A percentile compares a stretch with the other conserved stretches of the same genome.
These are phyloP conservation scores for Cichlasoma orientale DNA, from an alignment of 2,797 vertebrate genomes.

Conservation along the genomic window DNA sequence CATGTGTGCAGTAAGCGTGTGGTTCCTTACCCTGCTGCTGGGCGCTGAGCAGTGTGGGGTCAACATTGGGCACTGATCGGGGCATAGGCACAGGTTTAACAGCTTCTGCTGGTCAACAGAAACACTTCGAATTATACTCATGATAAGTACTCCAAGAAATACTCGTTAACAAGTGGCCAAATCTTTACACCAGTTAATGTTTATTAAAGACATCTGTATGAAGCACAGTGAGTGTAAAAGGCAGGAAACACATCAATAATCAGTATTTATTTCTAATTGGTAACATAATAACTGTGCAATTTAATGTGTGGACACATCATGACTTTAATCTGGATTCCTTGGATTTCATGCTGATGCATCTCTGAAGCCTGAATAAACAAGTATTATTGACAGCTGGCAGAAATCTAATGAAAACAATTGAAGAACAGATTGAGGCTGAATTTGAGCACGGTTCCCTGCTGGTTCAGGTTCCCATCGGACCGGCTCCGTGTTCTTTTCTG, in stretches of 20 bases:
- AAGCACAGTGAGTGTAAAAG: too few species aligned
- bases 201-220: too few species aligned
- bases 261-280: background rate
- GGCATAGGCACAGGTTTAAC: constrained; percentile 84
- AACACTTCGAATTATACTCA: background rate
- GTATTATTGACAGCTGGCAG: background rate
- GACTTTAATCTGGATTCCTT: too few species aligned
- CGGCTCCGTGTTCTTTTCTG: too few species aligned
- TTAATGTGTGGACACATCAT: too few species aligned
- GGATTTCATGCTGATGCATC: background rate
- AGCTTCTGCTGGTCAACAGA: constrained; percentile 76
- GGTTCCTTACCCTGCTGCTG: constrained; percentile 83
- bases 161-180: background rate
- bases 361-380: background rate
- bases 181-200: background rate
- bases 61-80: constrained; percentile 80
- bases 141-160: background rate
- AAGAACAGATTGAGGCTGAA: too few species aligned
- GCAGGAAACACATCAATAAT: background rate
- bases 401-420: too few species aligned
- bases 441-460: background rate
- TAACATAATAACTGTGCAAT: too few species aligned
- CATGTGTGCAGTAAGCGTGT: background rate
- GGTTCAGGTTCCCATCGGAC: too few species aligned
- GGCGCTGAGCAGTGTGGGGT: constrained; percentile 85